phyloP scores from a whole-genome alignment of 2,797 vertebrate species.

The Xiphophorus birchmanni region DNA sequence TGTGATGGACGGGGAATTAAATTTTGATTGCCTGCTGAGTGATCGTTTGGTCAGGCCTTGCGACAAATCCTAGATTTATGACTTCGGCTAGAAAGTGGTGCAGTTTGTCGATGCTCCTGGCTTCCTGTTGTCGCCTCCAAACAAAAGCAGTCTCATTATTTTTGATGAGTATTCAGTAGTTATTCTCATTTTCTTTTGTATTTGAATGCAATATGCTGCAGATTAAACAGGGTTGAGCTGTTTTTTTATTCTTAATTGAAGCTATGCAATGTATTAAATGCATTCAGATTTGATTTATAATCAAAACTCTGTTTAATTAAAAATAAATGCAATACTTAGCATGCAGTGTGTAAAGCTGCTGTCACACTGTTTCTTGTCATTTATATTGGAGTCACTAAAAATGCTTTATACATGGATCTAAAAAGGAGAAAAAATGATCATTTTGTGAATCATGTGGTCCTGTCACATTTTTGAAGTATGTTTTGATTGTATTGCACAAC shows the following conservation, averaged over 20 bases:
- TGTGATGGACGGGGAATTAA: conserved; percentile 65
- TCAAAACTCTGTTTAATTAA: conserved; percentile 1
- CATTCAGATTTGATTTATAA: conserved; percentile 21
- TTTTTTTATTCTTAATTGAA: conserved; percentile 3
- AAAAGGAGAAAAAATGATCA: background rate
- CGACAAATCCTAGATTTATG: conserved; percentile 67
- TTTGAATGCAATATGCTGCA: conserved; percentile 23
- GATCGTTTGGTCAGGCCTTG: conserved; percentile 61
- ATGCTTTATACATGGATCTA: too few species aligned
- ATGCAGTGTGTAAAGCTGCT: background rate
- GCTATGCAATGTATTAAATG: conserved; percentile 3
- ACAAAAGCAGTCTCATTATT: conserved; percentile 32
- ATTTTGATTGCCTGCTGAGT: conserved; percentile 61
- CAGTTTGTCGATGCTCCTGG: conserved; percentile 35
- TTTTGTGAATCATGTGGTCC: background rate
- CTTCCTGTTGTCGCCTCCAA: conserved; percentile 23
- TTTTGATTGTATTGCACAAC: background rate
- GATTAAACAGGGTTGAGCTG: background rate
- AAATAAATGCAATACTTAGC: conserved; percentile 16
- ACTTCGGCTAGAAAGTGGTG: conserved; percentile 34
- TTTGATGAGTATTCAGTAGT: conserved; percentile 29
- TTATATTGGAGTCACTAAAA: background rate
- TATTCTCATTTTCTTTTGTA: conserved; percentile 23
- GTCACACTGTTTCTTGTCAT: background rate
- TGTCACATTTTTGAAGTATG: background rate